These are phyloP conservation scores for Terebella lapidaria DNA, from an alignment of 2,888 invertebrate genomes.

Conservation along the genomic window DNA sequence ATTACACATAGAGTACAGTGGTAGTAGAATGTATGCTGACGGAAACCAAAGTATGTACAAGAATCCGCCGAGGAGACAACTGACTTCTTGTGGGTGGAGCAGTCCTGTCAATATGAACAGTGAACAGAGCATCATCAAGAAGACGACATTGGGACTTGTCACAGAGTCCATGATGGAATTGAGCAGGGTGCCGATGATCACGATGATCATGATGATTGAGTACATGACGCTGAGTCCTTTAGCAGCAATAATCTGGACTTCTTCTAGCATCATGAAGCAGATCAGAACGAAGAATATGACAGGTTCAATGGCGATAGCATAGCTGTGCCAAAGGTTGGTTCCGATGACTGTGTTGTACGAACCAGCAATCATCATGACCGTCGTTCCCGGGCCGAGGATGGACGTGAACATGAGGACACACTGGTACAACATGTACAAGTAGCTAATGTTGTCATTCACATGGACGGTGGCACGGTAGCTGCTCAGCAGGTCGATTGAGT, in stretches of 20 bases:
- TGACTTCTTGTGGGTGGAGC: constrained; percentile 77
- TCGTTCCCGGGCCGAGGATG: constrained; percentile 33
- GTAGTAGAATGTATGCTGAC: constrained; percentile 86
- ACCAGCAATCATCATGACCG: constrained; percentile 34
- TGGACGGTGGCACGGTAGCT: constrained; percentile 23
- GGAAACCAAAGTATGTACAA: constrained; percentile 87
- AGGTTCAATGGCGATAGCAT: constrained; percentile 25
- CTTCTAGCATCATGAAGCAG: constrained; percentile 44
- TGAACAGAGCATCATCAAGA: constrained; percentile 64
- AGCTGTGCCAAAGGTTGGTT: constrained; percentile 91
- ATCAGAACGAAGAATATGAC: constrained; percentile 27
- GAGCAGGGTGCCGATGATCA: constrained; percentile 31
- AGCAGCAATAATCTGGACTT: constrained; percentile 56
- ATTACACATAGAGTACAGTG: constrained; percentile 86
- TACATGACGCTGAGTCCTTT: constrained; percentile 30
- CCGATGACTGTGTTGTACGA: constrained; percentile 59
- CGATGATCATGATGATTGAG: constrained; percentile 34
- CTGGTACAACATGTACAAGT: constrained; percentile 32
- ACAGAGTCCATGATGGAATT: constrained; percentile 28
- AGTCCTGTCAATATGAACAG: constrained; percentile 94
- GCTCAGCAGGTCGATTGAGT: constrained; percentile 82
- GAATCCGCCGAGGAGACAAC: constrained; percentile 61
- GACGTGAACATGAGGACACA: constrained; percentile 28
- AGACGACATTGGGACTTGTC: constrained; percentile 30
- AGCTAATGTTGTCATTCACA: constrained; percentile 35